A percentile compares a stretch with the other conserved stretches of the same genome.
Evolutionary conservation across 2,888 invertebrate species (phyloP).

Genomic region (Meandrusa payeni): DNA sequence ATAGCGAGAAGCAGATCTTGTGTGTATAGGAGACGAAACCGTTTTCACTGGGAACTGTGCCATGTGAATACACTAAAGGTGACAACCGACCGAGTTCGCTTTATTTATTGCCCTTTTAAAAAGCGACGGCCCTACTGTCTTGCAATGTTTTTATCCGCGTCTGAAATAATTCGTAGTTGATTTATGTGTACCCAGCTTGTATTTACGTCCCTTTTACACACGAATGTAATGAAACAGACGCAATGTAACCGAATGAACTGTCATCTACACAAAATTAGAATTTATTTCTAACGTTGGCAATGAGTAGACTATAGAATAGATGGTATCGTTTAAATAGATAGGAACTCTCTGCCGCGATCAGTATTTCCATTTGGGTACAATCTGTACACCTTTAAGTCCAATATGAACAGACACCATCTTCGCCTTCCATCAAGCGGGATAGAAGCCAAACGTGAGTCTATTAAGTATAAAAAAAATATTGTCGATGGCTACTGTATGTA

Average conservation of each 20-base stretch:
- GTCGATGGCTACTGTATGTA: no score
- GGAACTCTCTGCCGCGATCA: no score
- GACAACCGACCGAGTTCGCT: constrained; percentile 53
- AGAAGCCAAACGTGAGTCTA: no score
- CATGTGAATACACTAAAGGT: constrained; percentile 59
- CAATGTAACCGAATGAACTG: no score
- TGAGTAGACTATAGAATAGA: constrained; percentile 1
- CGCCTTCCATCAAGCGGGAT: no score
- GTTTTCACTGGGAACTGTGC: constrained; percentile 63
- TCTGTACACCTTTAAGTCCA: no score
- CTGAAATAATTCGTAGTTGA: constrained; percentile 33
- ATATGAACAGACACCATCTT: no score
- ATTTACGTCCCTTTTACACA: neutral
- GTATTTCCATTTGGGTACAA: no score
- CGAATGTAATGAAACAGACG: constrained; percentile 3
- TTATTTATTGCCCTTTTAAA: constrained; percentile 57
- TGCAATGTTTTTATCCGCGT: constrained; percentile 29
- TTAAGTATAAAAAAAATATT: no score
- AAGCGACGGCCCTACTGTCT: constrained; percentile 38
- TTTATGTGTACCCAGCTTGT: constrained; percentile 3
- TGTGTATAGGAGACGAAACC: constrained; percentile 42
- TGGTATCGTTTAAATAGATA: no score
- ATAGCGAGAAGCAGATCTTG: constrained; percentile 15
- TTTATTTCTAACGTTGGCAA: neutral
- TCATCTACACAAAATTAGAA: constrained; percentile 2